Conservation (phyloP, 2,797 vertebrate genomes). For the Takifugu rubripes region DNA sequence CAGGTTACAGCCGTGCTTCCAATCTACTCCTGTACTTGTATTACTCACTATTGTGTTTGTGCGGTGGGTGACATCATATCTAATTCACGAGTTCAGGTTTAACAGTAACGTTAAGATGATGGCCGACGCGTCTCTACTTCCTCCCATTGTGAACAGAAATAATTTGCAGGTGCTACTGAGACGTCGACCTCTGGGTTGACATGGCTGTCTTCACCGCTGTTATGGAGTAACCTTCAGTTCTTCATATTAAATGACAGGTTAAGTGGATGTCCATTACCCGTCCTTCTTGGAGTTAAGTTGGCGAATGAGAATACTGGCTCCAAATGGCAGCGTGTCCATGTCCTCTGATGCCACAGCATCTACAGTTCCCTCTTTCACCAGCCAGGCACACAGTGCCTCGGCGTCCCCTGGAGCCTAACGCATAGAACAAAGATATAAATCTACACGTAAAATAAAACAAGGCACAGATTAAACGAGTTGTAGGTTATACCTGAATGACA, state of each 20-base stretch:
- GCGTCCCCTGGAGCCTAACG: slow-evolving; percentile 80
- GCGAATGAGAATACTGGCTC: slow-evolving; percentile 75
- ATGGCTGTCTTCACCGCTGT: not conserved
- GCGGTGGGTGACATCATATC: not conserved
- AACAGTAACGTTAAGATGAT: not conserved
- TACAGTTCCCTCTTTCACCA: slow-evolving; percentile 69
- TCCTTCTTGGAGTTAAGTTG: slow-evolving; percentile 73
- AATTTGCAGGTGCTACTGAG: too few species aligned
- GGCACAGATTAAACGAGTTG: not conserved
- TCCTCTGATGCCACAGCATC: slow-evolving; percentile 82
- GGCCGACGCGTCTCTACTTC: too few species aligned
- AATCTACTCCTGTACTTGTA: not conserved
- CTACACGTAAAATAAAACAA: not conserved
- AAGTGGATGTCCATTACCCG: slow-evolving; percentile 50
- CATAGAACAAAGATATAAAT: not conserved
- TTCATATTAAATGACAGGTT: not conserved
- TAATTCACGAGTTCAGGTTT: not conserved
- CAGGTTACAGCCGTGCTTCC: not conserved
- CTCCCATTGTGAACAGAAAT: too few species aligned
- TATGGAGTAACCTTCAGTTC: not conserved
- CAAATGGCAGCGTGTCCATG: slow-evolving; percentile 84
- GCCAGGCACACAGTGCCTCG: slow-evolving; percentile 77
- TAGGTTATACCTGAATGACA: slow-evolving; percentile 68
- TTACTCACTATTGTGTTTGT: not conserved
- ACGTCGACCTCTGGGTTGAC: too few species aligned